phyloP scores from a whole-genome alignment of 2,113 vertebrate species.

The Coptodon rendalli region DNA sequence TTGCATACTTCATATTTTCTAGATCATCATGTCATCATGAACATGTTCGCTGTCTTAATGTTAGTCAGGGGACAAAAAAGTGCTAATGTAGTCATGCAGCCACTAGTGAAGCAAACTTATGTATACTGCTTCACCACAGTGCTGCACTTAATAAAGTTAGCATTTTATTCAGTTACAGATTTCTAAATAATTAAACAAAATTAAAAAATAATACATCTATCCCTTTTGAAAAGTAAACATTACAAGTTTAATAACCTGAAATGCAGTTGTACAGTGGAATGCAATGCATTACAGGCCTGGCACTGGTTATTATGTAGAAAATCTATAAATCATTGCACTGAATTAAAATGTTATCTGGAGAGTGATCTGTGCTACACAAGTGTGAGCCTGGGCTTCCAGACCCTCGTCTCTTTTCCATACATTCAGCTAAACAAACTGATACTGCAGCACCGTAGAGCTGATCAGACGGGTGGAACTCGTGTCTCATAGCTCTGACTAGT shows the following conservation, averaged over 20 bases:
- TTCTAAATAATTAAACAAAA: background rate
- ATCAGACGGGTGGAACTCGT: background rate
- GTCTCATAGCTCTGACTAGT: background rate
- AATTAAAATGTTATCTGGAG: background rate
- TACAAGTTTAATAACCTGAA: background rate
- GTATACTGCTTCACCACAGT: background rate
- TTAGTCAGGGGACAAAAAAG: background rate
- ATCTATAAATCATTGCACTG: background rate
- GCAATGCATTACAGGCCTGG: background rate
- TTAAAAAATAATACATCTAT: background rate
- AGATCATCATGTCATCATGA: background rate
- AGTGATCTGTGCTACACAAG: background rate
- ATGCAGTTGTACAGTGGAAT: background rate
- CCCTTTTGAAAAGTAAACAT: background rate
- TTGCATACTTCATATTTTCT: background rate
- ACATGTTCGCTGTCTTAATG: background rate
- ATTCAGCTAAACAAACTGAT: background rate
- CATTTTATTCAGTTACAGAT: background rate
- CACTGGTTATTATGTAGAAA: background rate
- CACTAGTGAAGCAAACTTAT: background rate
- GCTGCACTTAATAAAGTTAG: background rate
- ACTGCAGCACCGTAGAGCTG: background rate
- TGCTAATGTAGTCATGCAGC: background rate
- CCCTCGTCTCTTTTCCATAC: background rate
- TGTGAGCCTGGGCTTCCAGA: background rate